These are phyloP conservation scores for Drosophila colorata DNA, from an alignment of 2,888 invertebrate species.

Conservation along the genomic window DNA sequence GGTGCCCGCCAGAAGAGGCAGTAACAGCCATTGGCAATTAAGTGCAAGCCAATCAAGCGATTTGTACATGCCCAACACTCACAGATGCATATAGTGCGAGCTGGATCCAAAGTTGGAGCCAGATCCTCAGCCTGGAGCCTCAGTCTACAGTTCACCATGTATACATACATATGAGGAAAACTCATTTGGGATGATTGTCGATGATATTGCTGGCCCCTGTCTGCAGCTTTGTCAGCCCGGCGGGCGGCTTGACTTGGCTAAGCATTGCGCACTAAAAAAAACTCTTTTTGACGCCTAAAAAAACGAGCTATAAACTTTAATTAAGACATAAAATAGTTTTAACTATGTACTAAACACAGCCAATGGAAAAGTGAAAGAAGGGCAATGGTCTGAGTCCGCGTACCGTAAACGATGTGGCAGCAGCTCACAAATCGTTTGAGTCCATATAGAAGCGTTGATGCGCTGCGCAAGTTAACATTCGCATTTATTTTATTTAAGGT, in stretches of 20 bases:
- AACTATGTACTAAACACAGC: conserved; percentile 67
- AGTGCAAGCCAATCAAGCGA: conserved; percentile 79
- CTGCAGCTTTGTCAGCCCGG: conserved; percentile 17
- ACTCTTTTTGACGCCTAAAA: conserved; percentile 77
- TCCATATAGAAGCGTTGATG: conserved; percentile 39
- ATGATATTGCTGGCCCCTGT: conserved; percentile 35
- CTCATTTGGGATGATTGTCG: conserved; percentile 65
- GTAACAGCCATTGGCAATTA: conserved; percentile 77
- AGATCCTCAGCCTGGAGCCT: conserved; percentile 9
- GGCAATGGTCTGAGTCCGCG: conserved; percentile 42
- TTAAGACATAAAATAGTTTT: conserved; percentile 82
- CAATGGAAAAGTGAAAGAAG: conserved; percentile 52
- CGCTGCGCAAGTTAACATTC: conserved; percentile 32
- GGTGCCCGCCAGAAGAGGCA: conserved; percentile 28
- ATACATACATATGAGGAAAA: conserved; percentile 18
- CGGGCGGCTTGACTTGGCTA: conserved; percentile 55
- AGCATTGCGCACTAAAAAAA: conserved; percentile 55
- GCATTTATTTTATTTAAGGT: no score
- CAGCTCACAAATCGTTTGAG: conserved; percentile 42
- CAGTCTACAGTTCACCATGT: conserved; percentile 13
- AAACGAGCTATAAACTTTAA: conserved; percentile 80
- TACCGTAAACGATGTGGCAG: conserved; percentile 42
- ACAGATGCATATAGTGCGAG: conserved; percentile 31
- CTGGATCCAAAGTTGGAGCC: conserved; percentile 5
- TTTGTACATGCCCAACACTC: conserved; percentile 77